These are phyloP conservation scores for Larimichthys crocea DNA, from an alignment of 2,113 vertebrate genomes.

Conservation along the genomic window DNA sequence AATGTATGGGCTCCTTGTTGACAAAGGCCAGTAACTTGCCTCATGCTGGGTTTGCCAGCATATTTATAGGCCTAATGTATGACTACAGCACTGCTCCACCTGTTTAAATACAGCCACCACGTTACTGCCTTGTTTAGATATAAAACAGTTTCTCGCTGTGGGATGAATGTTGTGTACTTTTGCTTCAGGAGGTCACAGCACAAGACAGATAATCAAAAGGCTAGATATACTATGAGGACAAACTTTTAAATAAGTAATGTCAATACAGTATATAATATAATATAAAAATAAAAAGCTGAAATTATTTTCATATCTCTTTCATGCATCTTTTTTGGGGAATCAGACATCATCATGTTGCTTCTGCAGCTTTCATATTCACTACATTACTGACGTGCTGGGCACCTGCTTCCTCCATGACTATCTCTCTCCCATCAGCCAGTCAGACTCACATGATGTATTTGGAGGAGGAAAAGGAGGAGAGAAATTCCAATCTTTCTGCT, in stretches of 20 bases:
- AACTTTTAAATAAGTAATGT: background rate
- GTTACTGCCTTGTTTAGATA: conserved; percentile 11
- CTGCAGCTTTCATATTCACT: conserved; percentile 16
- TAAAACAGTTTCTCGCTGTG: background rate
- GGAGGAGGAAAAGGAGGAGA: conserved; percentile 57
- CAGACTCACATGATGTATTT: conserved; percentile 50
- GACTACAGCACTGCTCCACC: conserved; percentile 13
- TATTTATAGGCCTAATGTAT: conserved; percentile 20
- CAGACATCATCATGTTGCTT: background rate
- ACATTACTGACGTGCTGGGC: conserved; percentile 10
- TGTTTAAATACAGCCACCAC: conserved; percentile 16
- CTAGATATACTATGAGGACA: background rate
- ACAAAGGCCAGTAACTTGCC: conserved; percentile 1
- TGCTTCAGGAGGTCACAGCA: background rate
- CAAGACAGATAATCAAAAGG: background rate
- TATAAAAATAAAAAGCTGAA: background rate
- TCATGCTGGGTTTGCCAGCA: conserved; percentile 1
- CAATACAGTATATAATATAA: background rate
- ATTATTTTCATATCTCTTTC: background rate
- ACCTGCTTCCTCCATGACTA: conserved; percentile 53
- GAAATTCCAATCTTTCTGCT: conserved; percentile 63
- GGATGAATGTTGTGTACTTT: background rate
- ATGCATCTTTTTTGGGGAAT: background rate
- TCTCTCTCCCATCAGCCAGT: conserved; percentile 32
- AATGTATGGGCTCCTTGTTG: conserved; percentile 10